phyloP scores from a whole-genome alignment of 2,113 vertebrate species.

The Sapayoa aenigma region DNA sequence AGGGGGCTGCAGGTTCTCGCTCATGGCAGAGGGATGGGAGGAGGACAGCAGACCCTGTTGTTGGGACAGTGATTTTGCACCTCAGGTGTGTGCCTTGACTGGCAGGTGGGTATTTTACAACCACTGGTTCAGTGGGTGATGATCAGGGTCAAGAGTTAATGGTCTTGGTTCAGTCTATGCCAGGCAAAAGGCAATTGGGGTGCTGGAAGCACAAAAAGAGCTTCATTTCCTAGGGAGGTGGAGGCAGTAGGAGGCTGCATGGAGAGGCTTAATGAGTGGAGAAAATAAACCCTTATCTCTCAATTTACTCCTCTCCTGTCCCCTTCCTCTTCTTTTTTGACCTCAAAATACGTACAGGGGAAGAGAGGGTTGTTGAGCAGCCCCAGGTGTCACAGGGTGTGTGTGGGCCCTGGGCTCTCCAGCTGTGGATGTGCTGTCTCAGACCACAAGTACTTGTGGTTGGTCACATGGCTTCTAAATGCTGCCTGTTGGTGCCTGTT shows the following conservation, averaged over 20 bases:
- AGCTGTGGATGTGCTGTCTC: background rate
- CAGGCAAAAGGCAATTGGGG: background rate
- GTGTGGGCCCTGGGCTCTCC: background rate
- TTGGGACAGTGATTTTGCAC: background rate
- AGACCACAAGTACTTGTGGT: background rate
- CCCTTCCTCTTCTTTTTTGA: background rate
- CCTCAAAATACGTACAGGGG: background rate
- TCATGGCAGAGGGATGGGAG: background rate
- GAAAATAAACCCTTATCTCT: background rate
- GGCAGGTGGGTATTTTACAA: background rate
- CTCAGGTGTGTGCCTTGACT: background rate
- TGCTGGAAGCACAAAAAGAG: background rate
- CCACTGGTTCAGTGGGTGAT: background rate
- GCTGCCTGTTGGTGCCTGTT: background rate
- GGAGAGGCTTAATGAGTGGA: background rate
- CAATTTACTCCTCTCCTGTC: background rate
- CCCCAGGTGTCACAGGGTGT: background rate
- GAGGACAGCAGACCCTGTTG: background rate
- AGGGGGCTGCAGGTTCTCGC: background rate
- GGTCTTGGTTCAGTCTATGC: background rate
- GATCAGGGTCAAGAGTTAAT: background rate
- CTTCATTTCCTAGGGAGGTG: background rate
- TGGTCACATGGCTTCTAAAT: background rate
- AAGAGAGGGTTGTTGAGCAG: background rate
- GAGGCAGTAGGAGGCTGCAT: background rate